Base-by-base conservation (phyloP, 2,797 vertebrate species). In the Sardinella longiceps region DNA sequence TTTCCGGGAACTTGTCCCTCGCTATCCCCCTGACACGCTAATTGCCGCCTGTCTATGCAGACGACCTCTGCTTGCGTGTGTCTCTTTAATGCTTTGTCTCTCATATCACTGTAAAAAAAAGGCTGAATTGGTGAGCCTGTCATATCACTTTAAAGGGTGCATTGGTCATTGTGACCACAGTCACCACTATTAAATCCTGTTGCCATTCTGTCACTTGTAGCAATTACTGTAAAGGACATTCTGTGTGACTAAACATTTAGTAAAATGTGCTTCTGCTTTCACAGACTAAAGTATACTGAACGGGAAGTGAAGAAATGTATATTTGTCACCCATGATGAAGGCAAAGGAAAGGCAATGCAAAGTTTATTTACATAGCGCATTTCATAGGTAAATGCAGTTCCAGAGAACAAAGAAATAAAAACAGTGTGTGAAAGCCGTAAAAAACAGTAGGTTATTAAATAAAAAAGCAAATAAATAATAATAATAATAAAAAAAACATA, bases 91-190 rank as follows among this genome's bases (percentile, higher is more conserved):
- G 37, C 18, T 77, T 18, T 77, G 70, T 77, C 70, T 39, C 20
- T 20, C 66, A n/a, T 43, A 77, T 77, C 70, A 43, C 70, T 43
- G 20, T 77, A 43, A 77, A 77, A 43, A 77, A 77, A 70, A 60
- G 7, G 23, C 56, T 25, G n/a, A 25, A 25, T 60, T 25, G 5
- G 56, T 70, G 63, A 30, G 63, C 14, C 63, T 70, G 25, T 37
- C 63, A 70, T 70, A 70, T 70, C 63, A 37, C 63, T 70, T 30
- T 23, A 39, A 43, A 77, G 11, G 70, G 15, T 77, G 70, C 20
- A 23, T 20, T 23, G 70, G 70, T 77, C 70, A 43, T 77, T 77
- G 39, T 39, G 33, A 39, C 37, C 33, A 18, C 33, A 37, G 66
- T 74, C 66, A 39, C 66, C 25, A 5, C 66, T 15, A 23, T 77